These are phyloP conservation scores for Larimichthys polyactis DNA, from an alignment of 2,113 vertebrate genomes.

Conservation along the genomic window DNA sequence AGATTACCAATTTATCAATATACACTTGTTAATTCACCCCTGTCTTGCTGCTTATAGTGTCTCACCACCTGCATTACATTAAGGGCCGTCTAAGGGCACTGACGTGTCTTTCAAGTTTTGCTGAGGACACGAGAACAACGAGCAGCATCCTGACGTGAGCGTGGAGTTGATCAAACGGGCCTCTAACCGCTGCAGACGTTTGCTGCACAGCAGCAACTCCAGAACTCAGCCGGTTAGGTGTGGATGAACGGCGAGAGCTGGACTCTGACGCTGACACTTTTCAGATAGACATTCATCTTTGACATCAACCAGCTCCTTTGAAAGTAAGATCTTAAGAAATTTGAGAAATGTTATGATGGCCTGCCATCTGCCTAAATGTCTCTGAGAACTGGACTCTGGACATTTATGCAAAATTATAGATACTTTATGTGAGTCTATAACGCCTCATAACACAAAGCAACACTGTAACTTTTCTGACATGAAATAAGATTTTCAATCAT, in stretches of 20 bases:
- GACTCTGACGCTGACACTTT: slow-evolving; percentile 6
- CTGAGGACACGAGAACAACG: slow-evolving; percentile 21
- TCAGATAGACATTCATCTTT: slow-evolving; percentile 19
- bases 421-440: background rate
- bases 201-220: slow-evolving; percentile 18
- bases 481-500: too few relatives aligned
- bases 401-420: background rate
- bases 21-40: background rate
- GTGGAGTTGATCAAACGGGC: slow-evolving; percentile 47
- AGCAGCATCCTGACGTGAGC: background rate
- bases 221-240: slow-evolving; percentile 1
- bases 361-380: background rate
- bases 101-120: slow-evolving; percentile 16
- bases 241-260: background rate
- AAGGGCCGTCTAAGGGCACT: background rate
- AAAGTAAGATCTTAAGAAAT: slow-evolving; percentile 17
- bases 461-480: too few relatives aligned
- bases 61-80: background rate
- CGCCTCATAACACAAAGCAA: background rate
- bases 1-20: background rate
- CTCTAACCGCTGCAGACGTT: slow-evolving; percentile 34
- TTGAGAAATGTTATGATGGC: background rate
- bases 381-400: background rate
- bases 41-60: background rate
- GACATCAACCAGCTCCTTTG: slow-evolving; percentile 36